A percentile compares a stretch with the other conserved stretches of the same genome.
Evolutionary conservation across 2,888 invertebrate species (phyloP).

Genomic region (Clitarchus hookeri): DNA sequence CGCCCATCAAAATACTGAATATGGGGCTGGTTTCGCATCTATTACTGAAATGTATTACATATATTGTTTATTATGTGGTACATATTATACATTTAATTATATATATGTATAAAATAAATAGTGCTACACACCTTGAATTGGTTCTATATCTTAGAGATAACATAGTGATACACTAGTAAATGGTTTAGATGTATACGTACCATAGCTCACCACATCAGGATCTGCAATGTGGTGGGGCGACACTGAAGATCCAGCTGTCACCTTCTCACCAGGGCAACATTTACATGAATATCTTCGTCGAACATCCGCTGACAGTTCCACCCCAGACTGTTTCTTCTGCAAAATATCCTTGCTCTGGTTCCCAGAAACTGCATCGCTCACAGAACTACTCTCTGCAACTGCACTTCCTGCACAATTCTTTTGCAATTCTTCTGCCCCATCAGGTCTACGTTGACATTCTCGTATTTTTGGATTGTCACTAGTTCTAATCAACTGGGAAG

Average conservation of each 20-base stretch:
- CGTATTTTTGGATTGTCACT: not conserved
- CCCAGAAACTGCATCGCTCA: not conserved
- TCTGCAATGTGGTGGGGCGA: not conserved
- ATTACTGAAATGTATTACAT: too few relatives aligned
- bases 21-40: too few relatives aligned
- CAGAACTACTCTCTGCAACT: not conserved
- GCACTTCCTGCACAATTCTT: not conserved
- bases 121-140: too few relatives aligned
- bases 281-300: not conserved
- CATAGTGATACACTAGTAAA: too few relatives aligned
- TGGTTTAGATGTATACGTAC: conserved; percentile 26
- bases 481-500: not conserved
- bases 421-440: not conserved
- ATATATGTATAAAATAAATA: too few relatives aligned
- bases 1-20: too few relatives aligned
- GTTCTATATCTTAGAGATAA: too few relatives aligned
- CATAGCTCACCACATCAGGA: conserved; percentile 33
- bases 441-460: not conserved
- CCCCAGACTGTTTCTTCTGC: not conserved
- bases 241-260: not conserved
- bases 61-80: too few relatives aligned
- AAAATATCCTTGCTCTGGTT: not conserved
- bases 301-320: not conserved
- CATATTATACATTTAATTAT: too few relatives aligned
- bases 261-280: not conserved